Conservation (phyloP, 2,113 vertebrate species). For the Craseonycteris thonglongyai region DNA sequence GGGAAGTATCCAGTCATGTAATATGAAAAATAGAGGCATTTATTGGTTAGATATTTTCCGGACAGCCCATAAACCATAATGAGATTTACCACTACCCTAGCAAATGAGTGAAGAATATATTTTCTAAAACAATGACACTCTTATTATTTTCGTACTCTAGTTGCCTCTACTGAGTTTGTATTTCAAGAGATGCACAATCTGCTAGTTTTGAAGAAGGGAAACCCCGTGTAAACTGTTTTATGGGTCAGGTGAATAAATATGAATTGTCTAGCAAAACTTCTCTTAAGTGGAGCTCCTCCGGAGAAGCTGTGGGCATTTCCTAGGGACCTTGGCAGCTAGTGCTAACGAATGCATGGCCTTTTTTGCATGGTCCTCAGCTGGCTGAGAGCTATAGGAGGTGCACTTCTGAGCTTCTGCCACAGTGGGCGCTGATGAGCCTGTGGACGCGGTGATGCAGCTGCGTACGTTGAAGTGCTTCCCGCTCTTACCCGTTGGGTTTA, state of each 20-base stretch:
- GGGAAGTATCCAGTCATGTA: no score
- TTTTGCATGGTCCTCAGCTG: not conserved
- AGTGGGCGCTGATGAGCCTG: not conserved
- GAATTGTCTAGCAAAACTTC: not conserved
- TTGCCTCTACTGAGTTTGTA: not conserved
- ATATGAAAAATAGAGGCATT: no score
- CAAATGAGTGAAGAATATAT: not conserved
- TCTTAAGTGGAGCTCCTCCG: not conserved
- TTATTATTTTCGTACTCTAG: not conserved
- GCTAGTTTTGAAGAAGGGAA: no score
- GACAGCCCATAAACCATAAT: no score
- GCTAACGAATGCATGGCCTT: not conserved
- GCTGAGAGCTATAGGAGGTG: no score
- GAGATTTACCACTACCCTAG: not conserved
- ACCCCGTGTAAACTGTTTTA: not conserved
- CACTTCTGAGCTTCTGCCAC: not conserved
- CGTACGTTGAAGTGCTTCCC: slow-evolving; percentile 47
- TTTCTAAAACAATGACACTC: not conserved
- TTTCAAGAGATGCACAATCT: slow-evolving; percentile 12
- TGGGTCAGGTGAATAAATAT: not conserved
- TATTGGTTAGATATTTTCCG: no score
- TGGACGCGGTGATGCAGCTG: slow-evolving; percentile 19
- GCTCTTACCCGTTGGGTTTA: not conserved
- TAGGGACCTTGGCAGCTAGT: not conserved
- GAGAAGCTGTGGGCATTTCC: not conserved